These are phyloP conservation scores for Acropora yongei DNA, from an alignment of 64 coral and sea anemone genomes.

Conservation along the genomic window DNA sequence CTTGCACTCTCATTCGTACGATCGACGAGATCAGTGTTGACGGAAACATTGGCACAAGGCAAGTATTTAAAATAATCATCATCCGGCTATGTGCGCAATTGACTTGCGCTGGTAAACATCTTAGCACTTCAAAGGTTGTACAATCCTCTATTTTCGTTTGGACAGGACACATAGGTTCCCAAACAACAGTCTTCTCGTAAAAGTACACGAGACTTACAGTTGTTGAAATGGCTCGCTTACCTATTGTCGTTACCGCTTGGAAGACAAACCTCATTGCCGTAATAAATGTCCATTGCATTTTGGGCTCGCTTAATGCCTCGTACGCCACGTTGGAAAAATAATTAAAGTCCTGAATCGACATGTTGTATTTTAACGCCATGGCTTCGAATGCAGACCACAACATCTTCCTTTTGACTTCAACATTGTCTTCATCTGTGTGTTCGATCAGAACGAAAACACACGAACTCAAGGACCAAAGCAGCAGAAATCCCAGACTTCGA, in stretches of 20 bases:
- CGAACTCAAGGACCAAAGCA: conserved; percentile 20
- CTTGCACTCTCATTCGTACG: too few species aligned
- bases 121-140: too few species aligned
- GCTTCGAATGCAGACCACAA: conserved; percentile 29
- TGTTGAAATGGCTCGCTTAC: not conserved
- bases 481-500: conserved; percentile 2
- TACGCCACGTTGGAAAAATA: conserved; percentile 38
- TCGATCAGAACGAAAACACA: conserved; percentile 54
- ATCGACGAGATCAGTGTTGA: too few species aligned
- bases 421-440: conserved; percentile 25
- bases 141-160: too few species aligned
- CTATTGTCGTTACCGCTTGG: conserved; percentile 65
- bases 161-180: too few species aligned
- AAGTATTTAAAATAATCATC: too few species aligned
- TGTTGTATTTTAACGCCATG: conserved; percentile 76
- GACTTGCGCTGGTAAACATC: too few species aligned
- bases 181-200: not conserved
- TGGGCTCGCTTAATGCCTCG: conserved; percentile 34
- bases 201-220: not conserved
- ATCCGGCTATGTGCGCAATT: too few species aligned
- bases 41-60: too few species aligned
- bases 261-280: conserved; percentile 26
- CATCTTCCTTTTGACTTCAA: not conserved
- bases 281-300: conserved; percentile 42
- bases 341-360: conserved; percentile 54